Evolutionary conservation across 2,797 vertebrate species (phyloP), one percentile per base, ranked within the genome.

Genomic region (Parauchenoglanis punctatus): DNA sequence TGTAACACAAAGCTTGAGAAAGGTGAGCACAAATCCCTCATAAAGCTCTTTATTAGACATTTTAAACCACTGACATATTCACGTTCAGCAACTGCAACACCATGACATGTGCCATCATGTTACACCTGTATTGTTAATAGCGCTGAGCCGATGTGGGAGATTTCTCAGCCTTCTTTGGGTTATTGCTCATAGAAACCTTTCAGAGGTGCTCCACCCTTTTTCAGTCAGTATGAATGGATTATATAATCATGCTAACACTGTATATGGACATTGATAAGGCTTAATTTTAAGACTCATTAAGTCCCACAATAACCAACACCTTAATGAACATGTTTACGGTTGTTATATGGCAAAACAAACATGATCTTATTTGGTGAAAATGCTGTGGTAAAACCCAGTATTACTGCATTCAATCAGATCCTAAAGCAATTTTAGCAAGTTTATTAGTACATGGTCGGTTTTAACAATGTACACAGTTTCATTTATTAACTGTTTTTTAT

Each of bases 21-120:
- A 81, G 35, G 49, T 54, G 35, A 86, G 77, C 7, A 23, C 67
- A 86, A n/a, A 82, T 82, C 44, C 54, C 18, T 40, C 17, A 0
- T 82, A 49, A 87, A 35, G 40, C 40, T 82, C 44, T 63, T 75
- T 87, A 82, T 28, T 54, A 28, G 31, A 54, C n/a, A 54, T 28
- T 18, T 18, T n/a, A 28, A 17, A 28, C 44, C 23, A 7, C 72
- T 49, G 70, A 44, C 3, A 13, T 49, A 75, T 49, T 49, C 72
- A n/a, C 25, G 2, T 52, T 7, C 49, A 49, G 49, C 10, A n/a
- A 49, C 49, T 17, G 25, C 46, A 75, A 15, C 12, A 52, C 44
- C 25, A 72, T 72, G 65, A 23, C 80, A 75, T 81, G 67, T 52
- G 67, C 11, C 72, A 63, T 75, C 67, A 81, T 59, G 54, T 61